Base-by-base conservation (phyloP, 1,140 invertebrate species). In the Orchesella cincta region DNA sequence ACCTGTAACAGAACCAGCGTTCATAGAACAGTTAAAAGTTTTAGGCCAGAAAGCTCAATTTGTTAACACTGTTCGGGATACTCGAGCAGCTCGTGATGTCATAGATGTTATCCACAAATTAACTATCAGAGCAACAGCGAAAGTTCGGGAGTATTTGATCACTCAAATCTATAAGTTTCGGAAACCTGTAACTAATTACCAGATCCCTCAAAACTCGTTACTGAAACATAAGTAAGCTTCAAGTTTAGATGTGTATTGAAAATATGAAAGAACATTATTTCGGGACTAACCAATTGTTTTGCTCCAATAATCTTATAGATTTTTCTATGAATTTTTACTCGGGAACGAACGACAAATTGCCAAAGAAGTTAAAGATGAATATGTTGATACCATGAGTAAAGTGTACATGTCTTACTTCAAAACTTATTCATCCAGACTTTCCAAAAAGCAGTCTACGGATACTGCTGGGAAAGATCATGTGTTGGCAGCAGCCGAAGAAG, bases 341-440 rank as follows among this genome's bases (percentile, higher is more conserved):
- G 90, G 92, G 1, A 97, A 99, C 88, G 96, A 98, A 84, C 88
- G 95, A 82, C 93, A 96, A 85, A 92, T 98, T 5, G 97, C 97
- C 0, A 93, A 95, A 83, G 98, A 99, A 88, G 93, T 98, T 83
- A 93, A 94, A 83, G 94, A 93, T 85, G 97, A 99, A 85, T 99
- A 99, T 83, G 90, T 98, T 51, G 96, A 99, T 84, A 99, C 97
- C 0, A 93, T 98, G 90, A 94, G 95, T 84, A 99, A 99, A 89
- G 95, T 99, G 78, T 99, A 98, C 87, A 98, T 92, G 85, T 98
- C 96, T 0, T 99, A 99, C 86, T 99, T 99, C 86, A 99, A 99
- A 87, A 94, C 94, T 0, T 99, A 99, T 86, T 92, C 93, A 5
- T 92, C 93, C 54, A 88, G 94, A 83, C 87, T 99, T 36, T 92